phyloP scores from a whole-genome alignment of 2,888 invertebrate genomes.

The Cheilosia variabilis region DNA sequence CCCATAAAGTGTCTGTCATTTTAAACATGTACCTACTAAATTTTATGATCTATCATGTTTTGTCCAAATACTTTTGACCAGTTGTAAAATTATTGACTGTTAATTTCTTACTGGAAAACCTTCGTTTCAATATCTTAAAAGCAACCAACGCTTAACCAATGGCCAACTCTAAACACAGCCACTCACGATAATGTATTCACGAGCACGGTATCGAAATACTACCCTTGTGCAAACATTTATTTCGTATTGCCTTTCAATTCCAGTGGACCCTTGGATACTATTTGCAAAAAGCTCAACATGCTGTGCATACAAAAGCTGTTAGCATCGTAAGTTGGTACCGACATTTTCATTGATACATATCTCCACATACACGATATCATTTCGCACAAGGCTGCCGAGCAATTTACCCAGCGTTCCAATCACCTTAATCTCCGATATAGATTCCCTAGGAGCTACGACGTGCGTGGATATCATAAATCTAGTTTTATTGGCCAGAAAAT shows the following conservation, averaged over 20 bases:
- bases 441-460: not conserved
- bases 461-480: conserved; percentile 61
- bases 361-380: not conserved
- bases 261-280: conserved; percentile 11
- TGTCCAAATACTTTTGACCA: no score
- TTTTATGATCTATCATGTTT: no score
- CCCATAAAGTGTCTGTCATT: no score
- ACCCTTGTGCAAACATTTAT: not conserved
- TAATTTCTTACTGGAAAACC: no score
- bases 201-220: not conserved
- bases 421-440: conserved; percentile 63
- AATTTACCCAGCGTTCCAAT: conserved; percentile 51
- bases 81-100: no score
- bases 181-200: not conserved
- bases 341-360: conserved; percentile 19
- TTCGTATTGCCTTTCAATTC: not conserved
- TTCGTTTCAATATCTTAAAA: no score
- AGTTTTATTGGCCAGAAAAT: conserved; percentile 53
- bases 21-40: no score
- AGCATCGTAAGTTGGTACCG: conserved; percentile 45
- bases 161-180: not conserved
- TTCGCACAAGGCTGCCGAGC: conserved; percentile 51
- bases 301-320: conserved; percentile 34
- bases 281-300: conserved; percentile 33
- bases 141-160: no score